phyloP scores from a whole-genome alignment of 2,888 invertebrate genomes.

The Branchipolynoe longqiensis region DNA sequence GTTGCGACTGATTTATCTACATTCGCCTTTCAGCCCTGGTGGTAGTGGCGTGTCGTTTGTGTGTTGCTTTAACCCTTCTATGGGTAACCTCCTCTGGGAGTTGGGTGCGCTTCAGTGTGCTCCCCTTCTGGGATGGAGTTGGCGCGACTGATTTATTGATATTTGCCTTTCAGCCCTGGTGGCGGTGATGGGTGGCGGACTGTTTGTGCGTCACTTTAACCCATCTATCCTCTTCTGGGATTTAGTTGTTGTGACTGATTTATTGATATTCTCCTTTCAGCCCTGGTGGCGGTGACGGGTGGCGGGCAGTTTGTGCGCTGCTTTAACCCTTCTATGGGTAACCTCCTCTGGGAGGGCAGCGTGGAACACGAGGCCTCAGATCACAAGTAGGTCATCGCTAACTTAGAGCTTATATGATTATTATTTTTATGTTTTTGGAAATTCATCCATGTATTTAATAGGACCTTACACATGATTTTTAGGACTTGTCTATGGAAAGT shows the following conservation, averaged over 20 bases:
- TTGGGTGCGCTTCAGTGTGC: too few relatives aligned
- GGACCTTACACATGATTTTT: too few relatives aligned
- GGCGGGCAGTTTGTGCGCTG: slow-evolving; percentile 74
- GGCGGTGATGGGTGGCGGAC: slow-evolving; percentile 73
- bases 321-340: slow-evolving; percentile 74
- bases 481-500: too few relatives aligned
- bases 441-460: too few relatives aligned
- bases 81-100: slow-evolving; percentile 73
- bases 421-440: too few relatives aligned
- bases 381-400: slow-evolving; percentile 3
- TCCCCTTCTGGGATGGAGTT: too few relatives aligned
- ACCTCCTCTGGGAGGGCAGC: slow-evolving; percentile 74
- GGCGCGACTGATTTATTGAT: too few relatives aligned
- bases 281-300: slow-evolving; percentile 72
- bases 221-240: too few relatives aligned
- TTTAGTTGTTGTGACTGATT: too few relatives aligned
- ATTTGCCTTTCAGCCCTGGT: slow-evolving; percentile 68
- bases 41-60: slow-evolving; percentile 73
- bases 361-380: slow-evolving; percentile 62
- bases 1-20: too few relatives aligned
- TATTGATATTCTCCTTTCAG: slow-evolving; percentile 60
- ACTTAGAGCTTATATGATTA: background rate
- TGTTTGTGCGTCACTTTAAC: slow-evolving; percentile 74
- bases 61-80: slow-evolving; percentile 73
- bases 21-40: too few relatives aligned